These are phyloP conservation scores for Pecten maximus DNA, from an alignment of 2,888 invertebrate species.

Conservation along the genomic window DNA sequence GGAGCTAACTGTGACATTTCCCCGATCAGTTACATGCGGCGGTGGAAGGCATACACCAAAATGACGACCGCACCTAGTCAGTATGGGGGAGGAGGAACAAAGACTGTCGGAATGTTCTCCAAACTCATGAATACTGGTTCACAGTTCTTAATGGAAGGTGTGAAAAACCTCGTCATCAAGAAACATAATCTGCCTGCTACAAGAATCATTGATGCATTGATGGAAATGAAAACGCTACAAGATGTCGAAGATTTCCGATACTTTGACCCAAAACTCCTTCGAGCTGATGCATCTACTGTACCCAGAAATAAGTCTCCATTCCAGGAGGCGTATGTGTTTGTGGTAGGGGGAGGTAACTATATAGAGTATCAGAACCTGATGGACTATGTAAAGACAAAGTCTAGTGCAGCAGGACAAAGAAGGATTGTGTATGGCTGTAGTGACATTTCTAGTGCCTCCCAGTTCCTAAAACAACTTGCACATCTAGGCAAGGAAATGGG, in stretches of 20 bases:
- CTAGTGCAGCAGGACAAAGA: conserved; percentile 84
- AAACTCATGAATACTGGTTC: conserved; percentile 98
- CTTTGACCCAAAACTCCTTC: conserved; percentile 96
- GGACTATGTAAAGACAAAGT: conserved; percentile 95
- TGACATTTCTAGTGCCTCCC: conserved; percentile 95
- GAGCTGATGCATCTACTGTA: conserved; percentile 83
- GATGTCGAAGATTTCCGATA: conserved; percentile 95
- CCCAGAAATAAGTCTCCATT: conserved; percentile 80
- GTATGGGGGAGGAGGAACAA: conserved; percentile 90
- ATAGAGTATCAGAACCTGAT: conserved; percentile 99
- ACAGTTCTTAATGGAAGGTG: conserved; percentile 99
- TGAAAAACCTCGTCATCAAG: conserved; percentile 98
- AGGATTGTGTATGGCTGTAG: conserved; percentile 97
- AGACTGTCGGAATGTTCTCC: conserved; percentile 98
- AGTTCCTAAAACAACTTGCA: conserved; percentile 92
- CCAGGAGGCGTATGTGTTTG: conserved; percentile 83
- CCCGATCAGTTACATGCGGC: conserved; percentile 93
- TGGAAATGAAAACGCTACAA: conserved; percentile 90
- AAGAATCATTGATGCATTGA: conserved; percentile 93
- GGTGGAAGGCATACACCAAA: conserved; percentile 95
- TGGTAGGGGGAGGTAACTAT: conserved; percentile 91
- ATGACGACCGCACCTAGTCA: conserved; percentile 89
- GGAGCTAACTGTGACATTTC: conserved; percentile 93
- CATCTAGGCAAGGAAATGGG: conserved; percentile 67
- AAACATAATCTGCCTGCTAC: conserved; percentile 98